These are phyloP conservation scores for Sinhomidia bicolor DNA, from an alignment of 2,888 invertebrate genomes.

Conservation along the genomic window DNA sequence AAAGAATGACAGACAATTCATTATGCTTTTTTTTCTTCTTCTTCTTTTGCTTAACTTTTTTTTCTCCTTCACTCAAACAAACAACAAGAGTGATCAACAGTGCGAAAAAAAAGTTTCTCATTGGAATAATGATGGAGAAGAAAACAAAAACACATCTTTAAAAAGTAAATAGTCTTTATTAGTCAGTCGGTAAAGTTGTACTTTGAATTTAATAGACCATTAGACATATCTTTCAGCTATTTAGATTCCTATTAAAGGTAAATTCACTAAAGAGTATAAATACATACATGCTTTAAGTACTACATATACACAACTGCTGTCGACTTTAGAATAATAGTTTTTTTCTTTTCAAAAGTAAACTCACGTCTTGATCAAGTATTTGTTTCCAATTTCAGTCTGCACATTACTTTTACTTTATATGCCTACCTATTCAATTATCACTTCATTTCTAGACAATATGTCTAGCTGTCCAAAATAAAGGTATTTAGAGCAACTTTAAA, in stretches of 20 bases:
- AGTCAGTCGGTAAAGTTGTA: constrained; percentile 6
- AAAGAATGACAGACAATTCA: constrained; percentile 70
- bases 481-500: constrained; percentile 27
- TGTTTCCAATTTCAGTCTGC: constrained; percentile 13
- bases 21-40: constrained; percentile 48
- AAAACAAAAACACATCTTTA: constrained; percentile 6
- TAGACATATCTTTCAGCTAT: neutral
- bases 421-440: constrained; percentile 54
- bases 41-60: constrained; percentile 23
- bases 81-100: constrained; percentile 15
- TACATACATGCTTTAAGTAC: no score
- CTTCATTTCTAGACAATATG: constrained; percentile 59
- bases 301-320: no score
- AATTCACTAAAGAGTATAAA: neutral
- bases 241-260: neutral
- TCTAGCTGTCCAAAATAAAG: constrained; percentile 19
- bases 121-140: constrained; percentile 35
- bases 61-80: neutral
- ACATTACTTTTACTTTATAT: no score
- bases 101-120: constrained; percentile 18
- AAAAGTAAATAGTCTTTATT: neutral
- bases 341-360: no score
- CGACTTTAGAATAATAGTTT: no score
- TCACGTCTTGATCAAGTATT: neutral
- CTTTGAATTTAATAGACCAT: constrained; percentile 11